Evolutionary conservation across 2,797 vertebrate genomes (phyloP).

Genomic region (Malurus leucopterus): DNA sequence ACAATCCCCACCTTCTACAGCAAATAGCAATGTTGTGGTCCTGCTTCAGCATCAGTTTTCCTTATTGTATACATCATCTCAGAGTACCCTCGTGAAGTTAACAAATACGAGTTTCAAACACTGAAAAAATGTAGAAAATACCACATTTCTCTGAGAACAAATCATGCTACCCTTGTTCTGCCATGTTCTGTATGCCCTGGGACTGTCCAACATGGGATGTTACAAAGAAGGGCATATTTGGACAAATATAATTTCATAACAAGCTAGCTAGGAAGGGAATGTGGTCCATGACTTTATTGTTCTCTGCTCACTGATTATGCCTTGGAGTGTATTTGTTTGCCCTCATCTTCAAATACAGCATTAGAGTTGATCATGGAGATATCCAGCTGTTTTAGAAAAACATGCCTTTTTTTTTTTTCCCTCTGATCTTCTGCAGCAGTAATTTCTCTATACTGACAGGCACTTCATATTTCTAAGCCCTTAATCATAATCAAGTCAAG

Average conservation of each 20-base stretch:
- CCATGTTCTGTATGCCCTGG: neutral
- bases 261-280: neutral
- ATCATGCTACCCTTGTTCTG: fast-evolving
- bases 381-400: neutral
- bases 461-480: neutral
- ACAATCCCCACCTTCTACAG: neutral
- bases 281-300: neutral
- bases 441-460: neutral
- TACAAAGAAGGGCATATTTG: neutral
- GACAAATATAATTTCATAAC: neutral
- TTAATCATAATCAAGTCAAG: neutral
- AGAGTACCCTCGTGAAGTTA: neutral
- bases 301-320: neutral
- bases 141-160: neutral
- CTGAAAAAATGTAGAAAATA: neutral
- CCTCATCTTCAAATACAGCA: fast-evolving
- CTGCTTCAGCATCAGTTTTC: neutral
- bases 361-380: neutral
- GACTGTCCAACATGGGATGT: neutral
- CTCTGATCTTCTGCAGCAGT: neutral
- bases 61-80: neutral
- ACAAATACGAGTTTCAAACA: neutral
- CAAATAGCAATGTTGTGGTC: neutral
- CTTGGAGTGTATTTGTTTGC: neutral
- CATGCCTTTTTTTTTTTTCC: neutral